A percentile compares a stretch with the other conserved stretches of the same genome.
Conservation (phyloP, 2,113 vertebrate genomes). For the Mugil cephalus region DNA sequence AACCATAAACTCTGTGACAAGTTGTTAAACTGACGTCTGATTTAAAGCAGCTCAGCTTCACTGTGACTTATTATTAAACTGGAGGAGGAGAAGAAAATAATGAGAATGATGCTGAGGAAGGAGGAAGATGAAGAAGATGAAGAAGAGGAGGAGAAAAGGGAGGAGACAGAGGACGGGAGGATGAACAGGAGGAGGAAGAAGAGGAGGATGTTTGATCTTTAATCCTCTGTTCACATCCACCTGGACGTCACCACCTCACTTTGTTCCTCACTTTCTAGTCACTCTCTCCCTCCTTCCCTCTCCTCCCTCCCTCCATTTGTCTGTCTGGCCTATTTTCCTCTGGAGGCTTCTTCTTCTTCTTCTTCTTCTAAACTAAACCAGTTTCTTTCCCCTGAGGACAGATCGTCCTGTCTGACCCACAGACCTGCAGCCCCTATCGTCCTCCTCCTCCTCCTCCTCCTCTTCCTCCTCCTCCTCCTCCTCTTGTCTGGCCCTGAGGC, state of each 20-base stretch:
- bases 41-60: constrained; percentile 31
- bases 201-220: too few relatives aligned
- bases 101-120: constrained; percentile 18
- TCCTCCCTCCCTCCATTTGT: constrained; percentile 53
- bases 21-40: constrained; percentile 46
- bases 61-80: too few relatives aligned
- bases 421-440: constrained; percentile 69
- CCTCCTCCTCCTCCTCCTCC: constrained; percentile 44
- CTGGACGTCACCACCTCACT: constrained; percentile 38
- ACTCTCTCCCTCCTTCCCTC: constrained; percentile 15
- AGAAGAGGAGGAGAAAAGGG: too few relatives aligned
- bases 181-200: too few relatives aligned
- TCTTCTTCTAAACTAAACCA: constrained; percentile 75
- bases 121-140: too few relatives aligned
- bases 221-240: constrained; percentile 45
- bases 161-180: too few relatives aligned
- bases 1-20: constrained; percentile 34
- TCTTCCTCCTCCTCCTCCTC: constrained; percentile 46
- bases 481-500: constrained; percentile 41
- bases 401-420: constrained; percentile 83
- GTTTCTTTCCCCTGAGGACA: constrained; percentile 62
- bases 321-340: constrained; percentile 75
- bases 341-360: constrained; percentile 67
- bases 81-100: constrained; percentile 26
- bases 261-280: constrained; percentile 64